Conservation (phyloP, 2,888 invertebrate species). For the Glaucopsyche alexis region DNA sequence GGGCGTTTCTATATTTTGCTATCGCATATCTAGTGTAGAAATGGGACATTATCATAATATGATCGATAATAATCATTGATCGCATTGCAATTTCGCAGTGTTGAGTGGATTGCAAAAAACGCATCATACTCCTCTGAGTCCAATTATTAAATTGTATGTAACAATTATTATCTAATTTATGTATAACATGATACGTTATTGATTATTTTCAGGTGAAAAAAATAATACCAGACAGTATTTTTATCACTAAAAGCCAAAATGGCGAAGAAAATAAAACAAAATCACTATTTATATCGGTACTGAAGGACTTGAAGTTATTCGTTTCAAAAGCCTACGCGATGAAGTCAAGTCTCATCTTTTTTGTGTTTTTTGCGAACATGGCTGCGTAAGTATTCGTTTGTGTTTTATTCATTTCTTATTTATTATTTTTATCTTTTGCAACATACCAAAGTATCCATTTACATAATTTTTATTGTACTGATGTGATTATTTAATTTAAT, state of each 20-base stretch:
- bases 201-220: conserved; percentile 60
- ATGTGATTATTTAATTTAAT: too few relatives aligned
- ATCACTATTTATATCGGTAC: conserved; percentile 60
- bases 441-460: too few relatives aligned
- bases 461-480: too few relatives aligned
- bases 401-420: neutral
- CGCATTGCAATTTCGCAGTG: too few relatives aligned
- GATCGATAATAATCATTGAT: too few relatives aligned
- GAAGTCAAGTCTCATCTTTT: conserved; percentile 65
- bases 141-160: too few relatives aligned
- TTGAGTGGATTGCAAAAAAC: too few relatives aligned
- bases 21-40: too few relatives aligned
- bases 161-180: too few relatives aligned
- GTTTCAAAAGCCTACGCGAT: conserved; percentile 64
- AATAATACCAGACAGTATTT: conserved; percentile 61
- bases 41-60: too few relatives aligned
- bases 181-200: neutral
- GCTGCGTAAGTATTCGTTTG: conserved; percentile 63
- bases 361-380: conserved; percentile 74
- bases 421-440: neutral
- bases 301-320: conserved; percentile 64
- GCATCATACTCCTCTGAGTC: too few relatives aligned
- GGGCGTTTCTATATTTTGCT: too few relatives aligned
- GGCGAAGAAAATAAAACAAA: conserved; percentile 63
- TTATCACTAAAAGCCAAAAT: conserved; percentile 54